phyloP scores from a whole-genome alignment of 2,888 invertebrate genomes.

The Folsomia manolachei region DNA sequence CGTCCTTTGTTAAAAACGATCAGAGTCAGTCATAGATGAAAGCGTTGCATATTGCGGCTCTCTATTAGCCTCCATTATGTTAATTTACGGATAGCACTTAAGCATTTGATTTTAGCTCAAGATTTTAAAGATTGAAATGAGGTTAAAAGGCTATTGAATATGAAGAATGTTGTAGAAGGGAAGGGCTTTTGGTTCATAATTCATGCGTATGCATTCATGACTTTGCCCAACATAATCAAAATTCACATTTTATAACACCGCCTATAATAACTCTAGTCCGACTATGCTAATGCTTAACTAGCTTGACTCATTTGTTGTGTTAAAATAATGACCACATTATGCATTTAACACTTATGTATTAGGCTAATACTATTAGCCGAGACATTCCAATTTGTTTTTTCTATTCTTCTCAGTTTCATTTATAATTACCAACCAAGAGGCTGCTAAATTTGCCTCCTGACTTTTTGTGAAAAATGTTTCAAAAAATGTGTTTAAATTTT shows the following conservation, averaged over 20 bases:
- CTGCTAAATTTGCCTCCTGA: neutral
- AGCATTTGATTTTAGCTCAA: neutral
- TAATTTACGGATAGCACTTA: neutral
- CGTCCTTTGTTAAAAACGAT: neutral
- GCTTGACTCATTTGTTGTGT: neutral
- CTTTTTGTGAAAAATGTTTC: neutral
- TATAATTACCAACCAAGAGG: neutral
- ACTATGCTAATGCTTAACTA: neutral
- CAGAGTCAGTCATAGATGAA: neutral
- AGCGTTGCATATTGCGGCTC: neutral
- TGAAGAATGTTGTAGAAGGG: neutral
- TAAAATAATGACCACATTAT: neutral
- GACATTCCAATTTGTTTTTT: neutral
- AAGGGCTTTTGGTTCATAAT: neutral
- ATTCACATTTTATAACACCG: neutral
- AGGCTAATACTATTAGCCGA: neutral
- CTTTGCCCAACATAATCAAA: neutral
- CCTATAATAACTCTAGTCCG: too few species aligned
- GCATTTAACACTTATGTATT: neutral
- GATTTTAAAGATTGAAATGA: neutral
- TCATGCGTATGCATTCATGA: neutral
- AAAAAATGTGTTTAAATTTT: constrained; percentile 9
- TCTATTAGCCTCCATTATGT: neutral
- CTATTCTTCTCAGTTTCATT: neutral
- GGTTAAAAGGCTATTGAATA: neutral